Percentiles rank a stretch among this genome's conserved stretches.
Evolutionary conservation across 2,797 vertebrate species (phyloP).

Genomic region (Chiroxiphia lanceolata): DNA sequence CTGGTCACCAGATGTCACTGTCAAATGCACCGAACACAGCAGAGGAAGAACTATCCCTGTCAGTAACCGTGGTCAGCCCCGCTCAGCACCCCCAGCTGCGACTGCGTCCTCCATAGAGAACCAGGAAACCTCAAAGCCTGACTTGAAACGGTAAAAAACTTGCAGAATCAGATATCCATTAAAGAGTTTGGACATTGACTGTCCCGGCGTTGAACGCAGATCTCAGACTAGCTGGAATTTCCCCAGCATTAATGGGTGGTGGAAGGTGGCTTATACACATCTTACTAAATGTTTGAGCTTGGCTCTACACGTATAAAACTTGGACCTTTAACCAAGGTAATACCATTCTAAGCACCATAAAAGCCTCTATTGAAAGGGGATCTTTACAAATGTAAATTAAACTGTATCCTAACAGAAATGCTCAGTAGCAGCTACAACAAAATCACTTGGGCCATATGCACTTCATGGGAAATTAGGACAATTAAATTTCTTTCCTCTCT

Average conservation of each 20-base stretch:
- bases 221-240: neutral
- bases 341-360: slow-evolving; percentile 6
- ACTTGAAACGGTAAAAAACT: neutral
- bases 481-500: neutral
- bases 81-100: neutral
- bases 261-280: neutral
- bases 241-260: neutral
- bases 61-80: neutral
- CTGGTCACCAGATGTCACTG: slow-evolving; percentile 66
- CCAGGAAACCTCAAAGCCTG: neutral
- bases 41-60: neutral
- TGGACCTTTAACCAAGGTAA: neutral
- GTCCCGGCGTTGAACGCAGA: neutral
- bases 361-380: neutral
- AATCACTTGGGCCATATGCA: neutral
- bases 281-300: neutral
- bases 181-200: neutral
- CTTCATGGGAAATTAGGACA: neutral
- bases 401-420: neutral
- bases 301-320: neutral
- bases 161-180: neutral
- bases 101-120: neutral
- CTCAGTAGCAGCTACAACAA: neutral
- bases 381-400: slow-evolving; percentile 7
- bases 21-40: neutral